These are phyloP conservation scores for Mesochorus sp. DNA, from an alignment of 2,888 invertebrate species.

Conservation along the genomic window DNA sequence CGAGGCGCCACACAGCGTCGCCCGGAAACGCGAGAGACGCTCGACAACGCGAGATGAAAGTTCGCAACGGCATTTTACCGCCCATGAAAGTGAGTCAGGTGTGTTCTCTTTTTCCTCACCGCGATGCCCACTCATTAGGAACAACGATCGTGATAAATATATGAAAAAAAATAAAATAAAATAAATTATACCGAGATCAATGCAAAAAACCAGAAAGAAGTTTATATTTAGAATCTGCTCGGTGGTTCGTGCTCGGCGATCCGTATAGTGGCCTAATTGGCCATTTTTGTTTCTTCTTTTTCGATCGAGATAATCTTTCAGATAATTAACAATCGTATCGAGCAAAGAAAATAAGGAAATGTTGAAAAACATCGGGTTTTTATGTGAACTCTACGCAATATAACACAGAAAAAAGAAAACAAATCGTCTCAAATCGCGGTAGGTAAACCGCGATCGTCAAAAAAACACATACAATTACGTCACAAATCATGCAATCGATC, in stretches of 20 bases:
- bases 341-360: background rate
- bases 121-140: constrained; percentile 33
- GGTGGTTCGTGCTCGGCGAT: too few relatives aligned
- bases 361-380: too few relatives aligned
- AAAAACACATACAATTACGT: constrained; percentile 9
- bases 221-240: constrained; percentile 1
- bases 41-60: constrained; percentile 53
- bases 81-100: constrained; percentile 52
- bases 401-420: too few relatives aligned
- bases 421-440: too few relatives aligned
- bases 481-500: constrained; percentile 13
- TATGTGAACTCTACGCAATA: too few relatives aligned
- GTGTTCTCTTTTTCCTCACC: too few relatives aligned
- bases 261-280: too few relatives aligned
- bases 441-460: too few relatives aligned
- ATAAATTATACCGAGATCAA: background rate
- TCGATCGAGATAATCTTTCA: too few relatives aligned
- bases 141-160: constrained; percentile 10
- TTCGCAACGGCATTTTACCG: constrained; percentile 38
- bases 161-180: background rate
- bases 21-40: constrained; percentile 42
- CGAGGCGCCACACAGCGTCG: constrained; percentile 45
- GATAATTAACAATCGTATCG: background rate
- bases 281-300: too few relatives aligned
- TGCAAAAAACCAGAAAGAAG: background rate